Evolutionary conservation across 2,113 vertebrate genomes (phyloP).

Genomic region (Odocoileus virginianus): DNA sequence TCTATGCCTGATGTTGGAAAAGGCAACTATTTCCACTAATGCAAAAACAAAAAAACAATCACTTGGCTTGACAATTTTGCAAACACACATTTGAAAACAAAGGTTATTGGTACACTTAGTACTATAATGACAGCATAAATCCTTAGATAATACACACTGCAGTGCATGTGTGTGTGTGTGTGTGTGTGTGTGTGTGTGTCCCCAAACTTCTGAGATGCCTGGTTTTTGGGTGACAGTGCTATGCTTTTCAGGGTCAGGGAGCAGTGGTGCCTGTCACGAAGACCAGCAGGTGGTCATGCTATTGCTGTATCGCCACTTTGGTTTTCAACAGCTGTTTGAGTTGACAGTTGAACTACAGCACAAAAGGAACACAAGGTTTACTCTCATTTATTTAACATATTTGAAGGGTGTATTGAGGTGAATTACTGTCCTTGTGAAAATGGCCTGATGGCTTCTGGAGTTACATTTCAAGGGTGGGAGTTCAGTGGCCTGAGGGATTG

Average conservation of each 20-base stretch:
- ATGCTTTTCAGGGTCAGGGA: conserved; percentile 9
- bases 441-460: neutral
- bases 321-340: neutral
- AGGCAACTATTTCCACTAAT: neutral
- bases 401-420: conserved; percentile 17
- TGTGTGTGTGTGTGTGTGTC: neutral
- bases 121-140: neutral
- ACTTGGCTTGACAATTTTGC: conserved; percentile 7
- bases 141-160: neutral
- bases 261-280: neutral
- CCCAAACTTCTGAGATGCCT: neutral
- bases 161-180: neutral
- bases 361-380: neutral
- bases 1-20: neutral
- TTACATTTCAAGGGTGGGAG: conserved; percentile 30
- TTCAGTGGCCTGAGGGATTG: neutral
- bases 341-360: neutral
- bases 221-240: neutral
- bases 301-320: neutral
- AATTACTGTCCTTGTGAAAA: conserved; percentile 43
- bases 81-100: neutral
- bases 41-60: neutral
- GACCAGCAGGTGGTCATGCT: neutral
- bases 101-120: neutral
- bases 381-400: conserved; percentile 21